Evolutionary conservation across 2,797 vertebrate species (phyloP).

Genomic region (Moxostoma hubbsi): DNA sequence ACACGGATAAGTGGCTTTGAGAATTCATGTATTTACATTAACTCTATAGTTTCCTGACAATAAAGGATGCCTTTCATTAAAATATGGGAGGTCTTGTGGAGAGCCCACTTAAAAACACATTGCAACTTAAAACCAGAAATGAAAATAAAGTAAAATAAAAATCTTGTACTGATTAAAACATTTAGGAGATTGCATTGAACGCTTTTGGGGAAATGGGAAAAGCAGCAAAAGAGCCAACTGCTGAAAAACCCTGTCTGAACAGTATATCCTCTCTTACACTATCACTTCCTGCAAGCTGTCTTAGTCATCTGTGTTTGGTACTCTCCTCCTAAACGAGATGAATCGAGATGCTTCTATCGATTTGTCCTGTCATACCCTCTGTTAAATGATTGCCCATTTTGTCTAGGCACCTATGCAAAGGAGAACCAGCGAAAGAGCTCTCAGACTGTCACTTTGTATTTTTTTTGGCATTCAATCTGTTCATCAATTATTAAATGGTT

Average conservation of each 20-base stretch:
- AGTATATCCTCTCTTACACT: background rate
- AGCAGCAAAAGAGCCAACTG: constrained; percentile 65
- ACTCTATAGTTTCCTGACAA: constrained; percentile 69
- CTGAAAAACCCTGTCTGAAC: constrained; percentile 33
- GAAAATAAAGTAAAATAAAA: background rate
- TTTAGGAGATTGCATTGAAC: constrained; percentile 75
- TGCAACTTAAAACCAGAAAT: constrained; percentile 2
- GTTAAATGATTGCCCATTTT: background rate
- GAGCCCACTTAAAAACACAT: constrained; percentile 49
- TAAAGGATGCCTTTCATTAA: constrained; percentile 81
- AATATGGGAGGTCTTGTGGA: constrained; percentile 67
- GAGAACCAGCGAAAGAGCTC: background rate
- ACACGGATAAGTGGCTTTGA: constrained; percentile 76
- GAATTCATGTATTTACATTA: constrained; percentile 83
- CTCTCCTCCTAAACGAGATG: background rate
- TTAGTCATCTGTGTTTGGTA: background rate
- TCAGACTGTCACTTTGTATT: background rate
- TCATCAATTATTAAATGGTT: constrained; percentile 2
- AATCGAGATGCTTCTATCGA: background rate
- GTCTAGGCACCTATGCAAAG: background rate
- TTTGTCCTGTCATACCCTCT: background rate
- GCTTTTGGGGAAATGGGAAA: background rate
- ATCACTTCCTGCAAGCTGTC: background rate
- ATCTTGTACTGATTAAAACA: constrained; percentile 70
- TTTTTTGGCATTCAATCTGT: constrained; percentile 7